These are phyloP conservation scores for Erythrolamprus reginae DNA, from an alignment of 2,113 vertebrate species.

Conservation along the genomic window DNA sequence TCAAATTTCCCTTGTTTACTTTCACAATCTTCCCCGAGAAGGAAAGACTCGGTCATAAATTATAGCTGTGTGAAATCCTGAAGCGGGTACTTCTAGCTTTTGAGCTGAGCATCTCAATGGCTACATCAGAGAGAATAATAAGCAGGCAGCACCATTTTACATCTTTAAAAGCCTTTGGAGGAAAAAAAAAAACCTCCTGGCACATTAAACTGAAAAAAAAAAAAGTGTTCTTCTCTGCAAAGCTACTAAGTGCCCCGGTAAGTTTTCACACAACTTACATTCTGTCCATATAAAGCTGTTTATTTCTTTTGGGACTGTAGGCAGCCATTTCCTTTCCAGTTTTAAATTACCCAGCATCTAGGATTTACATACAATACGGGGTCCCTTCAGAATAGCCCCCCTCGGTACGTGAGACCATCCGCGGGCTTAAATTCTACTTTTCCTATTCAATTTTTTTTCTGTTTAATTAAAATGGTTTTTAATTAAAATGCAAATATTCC, in stretches of 20 bases:
- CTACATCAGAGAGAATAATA: neutral
- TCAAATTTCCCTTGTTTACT: neutral
- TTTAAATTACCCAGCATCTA: constrained; percentile 45
- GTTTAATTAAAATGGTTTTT: constrained; percentile 72
- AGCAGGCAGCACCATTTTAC: neutral
- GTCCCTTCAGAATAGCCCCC: constrained; percentile 50
- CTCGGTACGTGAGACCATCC: constrained; percentile 56
- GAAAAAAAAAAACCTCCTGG: neutral
- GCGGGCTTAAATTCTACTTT: constrained; percentile 61
- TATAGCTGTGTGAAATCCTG: neutral
- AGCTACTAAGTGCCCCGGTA: neutral
- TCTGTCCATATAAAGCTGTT: constrained; percentile 31
- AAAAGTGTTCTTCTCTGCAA: neutral
- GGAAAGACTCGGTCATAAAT: neutral
- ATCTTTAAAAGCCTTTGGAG: neutral
- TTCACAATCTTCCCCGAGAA: neutral
- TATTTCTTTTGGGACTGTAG: constrained; percentile 45
- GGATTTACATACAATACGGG: constrained; percentile 33
- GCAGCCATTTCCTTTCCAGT: constrained; percentile 31
- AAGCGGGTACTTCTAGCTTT: neutral
- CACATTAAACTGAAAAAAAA: neutral
- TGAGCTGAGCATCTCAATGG: neutral
- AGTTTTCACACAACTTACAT: constrained; percentile 28
- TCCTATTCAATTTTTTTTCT: constrained; percentile 66
- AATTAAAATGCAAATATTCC: constrained; percentile 77